A percentile compares a stretch with the other conserved stretches of the same genome.
Evolutionary conservation across 2,113 vertebrate genomes (phyloP).

Genomic region (Bungarus multicinctus): DNA sequence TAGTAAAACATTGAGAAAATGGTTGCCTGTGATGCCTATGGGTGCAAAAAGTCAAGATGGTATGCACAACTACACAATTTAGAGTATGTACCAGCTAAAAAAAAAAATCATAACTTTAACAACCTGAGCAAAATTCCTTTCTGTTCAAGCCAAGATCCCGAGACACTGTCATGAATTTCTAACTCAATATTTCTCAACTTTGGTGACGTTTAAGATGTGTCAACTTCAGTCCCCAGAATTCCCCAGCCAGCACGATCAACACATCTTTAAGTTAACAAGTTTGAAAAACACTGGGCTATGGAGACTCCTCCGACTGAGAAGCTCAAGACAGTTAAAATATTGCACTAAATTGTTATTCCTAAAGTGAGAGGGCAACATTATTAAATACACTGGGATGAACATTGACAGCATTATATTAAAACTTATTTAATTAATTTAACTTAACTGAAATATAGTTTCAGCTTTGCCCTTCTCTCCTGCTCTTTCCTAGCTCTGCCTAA

Average conservation of each 20-base stretch:
- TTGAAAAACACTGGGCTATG: not conserved
- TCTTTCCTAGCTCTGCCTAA: not conserved
- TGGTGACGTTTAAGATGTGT: not conserved
- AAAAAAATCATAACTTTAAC: not conserved
- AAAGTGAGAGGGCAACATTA: not conserved
- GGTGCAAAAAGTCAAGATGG: not conserved
- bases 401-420: not conserved
- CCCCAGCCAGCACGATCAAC: not conserved
- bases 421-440: not conserved
- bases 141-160: not conserved
- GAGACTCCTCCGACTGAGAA: not conserved
- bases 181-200: not conserved
- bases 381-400: not conserved
- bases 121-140: not conserved
- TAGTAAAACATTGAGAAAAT: not conserved
- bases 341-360: not conserved
- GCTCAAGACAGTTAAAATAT: not conserved
- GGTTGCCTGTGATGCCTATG: not conserved
- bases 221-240: not conserved
- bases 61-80: not conserved
- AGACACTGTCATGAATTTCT: not conserved
- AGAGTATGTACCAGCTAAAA: not conserved
- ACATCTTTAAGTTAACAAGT: not conserved
- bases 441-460: not conserved
- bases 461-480: not conserved